Conservation (phyloP, 2,888 invertebrate genomes). For the Dione juno region DNA sequence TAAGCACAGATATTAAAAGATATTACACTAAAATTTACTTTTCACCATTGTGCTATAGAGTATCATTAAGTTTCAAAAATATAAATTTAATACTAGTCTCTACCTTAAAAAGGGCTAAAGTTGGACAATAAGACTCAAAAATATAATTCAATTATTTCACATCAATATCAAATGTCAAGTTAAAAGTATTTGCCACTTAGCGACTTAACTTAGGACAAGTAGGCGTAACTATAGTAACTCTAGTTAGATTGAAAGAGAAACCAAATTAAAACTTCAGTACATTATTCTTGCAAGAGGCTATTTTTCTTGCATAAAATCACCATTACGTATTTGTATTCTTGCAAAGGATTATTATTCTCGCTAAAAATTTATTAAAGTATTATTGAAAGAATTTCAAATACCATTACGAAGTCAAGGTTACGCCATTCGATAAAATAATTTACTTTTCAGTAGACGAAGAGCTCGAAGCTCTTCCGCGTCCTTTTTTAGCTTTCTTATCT, state of each 20-base stretch:
- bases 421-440: slow-evolving; percentile 37
- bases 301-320: background rate
- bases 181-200: background rate
- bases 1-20: background rate
- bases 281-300: background rate
- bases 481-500: slow-evolving; percentile 67
- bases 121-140: slow-evolving; percentile 50
- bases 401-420: too few relatives aligned
- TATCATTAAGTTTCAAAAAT: slow-evolving; percentile 39
- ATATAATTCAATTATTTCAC: slow-evolving; percentile 52
- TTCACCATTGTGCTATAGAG: slow-evolving; percentile 36
- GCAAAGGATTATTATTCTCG: background rate
- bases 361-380: background rate
- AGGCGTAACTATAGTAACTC: background rate
- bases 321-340: background rate
- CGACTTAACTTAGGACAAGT: background rate
- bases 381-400: background rate
- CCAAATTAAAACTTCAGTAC: background rate
- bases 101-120: slow-evolving; percentile 36
- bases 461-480: slow-evolving; percentile 72
- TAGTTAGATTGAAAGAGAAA: too few relatives aligned
- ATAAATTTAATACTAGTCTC: slow-evolving; percentile 32
- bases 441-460: slow-evolving; percentile 78
- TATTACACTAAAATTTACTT: background rate
- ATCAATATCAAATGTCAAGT: background rate